phyloP scores from a whole-genome alignment of 2,888 invertebrate genomes.

The Cephus nigrinus region DNA sequence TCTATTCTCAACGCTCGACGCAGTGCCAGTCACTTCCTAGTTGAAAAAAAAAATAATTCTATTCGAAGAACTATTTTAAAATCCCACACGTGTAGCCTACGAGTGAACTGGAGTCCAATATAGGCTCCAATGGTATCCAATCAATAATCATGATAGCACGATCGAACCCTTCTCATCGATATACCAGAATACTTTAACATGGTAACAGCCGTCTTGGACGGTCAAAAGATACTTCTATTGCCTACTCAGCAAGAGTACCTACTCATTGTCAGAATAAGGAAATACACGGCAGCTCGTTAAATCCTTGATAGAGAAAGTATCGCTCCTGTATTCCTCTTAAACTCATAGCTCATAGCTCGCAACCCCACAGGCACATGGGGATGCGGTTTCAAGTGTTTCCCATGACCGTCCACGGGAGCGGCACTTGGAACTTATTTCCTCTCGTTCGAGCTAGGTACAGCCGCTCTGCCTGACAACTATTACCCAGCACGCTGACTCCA shows the following conservation, averaged over 20 bases:
- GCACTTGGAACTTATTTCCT: constrained; percentile 14
- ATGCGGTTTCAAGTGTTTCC: constrained; percentile 57
- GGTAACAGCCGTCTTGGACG: background rate
- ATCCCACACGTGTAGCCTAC: background rate
- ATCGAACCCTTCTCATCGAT: background rate
- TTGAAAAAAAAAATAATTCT: background rate
- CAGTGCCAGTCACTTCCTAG: background rate
- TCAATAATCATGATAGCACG: background rate
- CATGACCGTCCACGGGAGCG: constrained; percentile 48
- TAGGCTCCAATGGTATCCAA: background rate
- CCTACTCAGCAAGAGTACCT: background rate
- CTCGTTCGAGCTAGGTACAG: background rate
- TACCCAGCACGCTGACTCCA: constrained; percentile 41
- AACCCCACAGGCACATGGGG: constrained; percentile 20
- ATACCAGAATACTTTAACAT: background rate
- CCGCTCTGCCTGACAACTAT: constrained; percentile 48
- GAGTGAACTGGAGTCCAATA: background rate
- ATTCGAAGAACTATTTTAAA: background rate
- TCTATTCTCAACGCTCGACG: background rate
- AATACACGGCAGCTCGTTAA: background rate
- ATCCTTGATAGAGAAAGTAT: background rate
- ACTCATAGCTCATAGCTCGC: background rate
- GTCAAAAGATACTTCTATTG: background rate
- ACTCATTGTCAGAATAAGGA: background rate
- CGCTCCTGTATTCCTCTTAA: background rate